Percentiles rank a stretch among this genome's conserved stretches.
These are phyloP conservation scores for Toxostoma redivivum DNA, from an alignment of 2,113 vertebrate species.

Conservation along the genomic window DNA sequence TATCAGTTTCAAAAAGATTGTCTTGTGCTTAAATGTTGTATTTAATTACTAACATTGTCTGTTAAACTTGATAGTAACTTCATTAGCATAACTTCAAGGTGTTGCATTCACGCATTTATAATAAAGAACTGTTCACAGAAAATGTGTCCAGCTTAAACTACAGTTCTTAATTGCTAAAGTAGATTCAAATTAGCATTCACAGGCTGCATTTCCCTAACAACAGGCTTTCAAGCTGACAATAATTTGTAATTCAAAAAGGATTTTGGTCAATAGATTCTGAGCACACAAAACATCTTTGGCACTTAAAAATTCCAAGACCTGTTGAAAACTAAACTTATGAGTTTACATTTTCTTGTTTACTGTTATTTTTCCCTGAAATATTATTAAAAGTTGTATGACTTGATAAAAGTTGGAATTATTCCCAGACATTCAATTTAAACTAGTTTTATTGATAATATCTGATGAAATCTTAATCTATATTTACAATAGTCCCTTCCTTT, in stretches of 20 bases:
- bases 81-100: not conserved
- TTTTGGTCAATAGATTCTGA: slow-evolving; percentile 45
- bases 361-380: slow-evolving; percentile 10
- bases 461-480: slow-evolving; percentile 14
- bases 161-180: slow-evolving; percentile 40
- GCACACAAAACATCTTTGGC: slow-evolving; percentile 26
- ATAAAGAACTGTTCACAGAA: not conserved
- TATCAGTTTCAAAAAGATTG: not conserved
- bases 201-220: slow-evolving; percentile 51
- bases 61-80: not conserved
- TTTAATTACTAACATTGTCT: not conserved
- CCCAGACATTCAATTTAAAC: slow-evolving; percentile 18
- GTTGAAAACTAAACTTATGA: slow-evolving; percentile 40
- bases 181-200: slow-evolving; percentile 64
- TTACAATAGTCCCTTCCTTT: slow-evolving; percentile 3
- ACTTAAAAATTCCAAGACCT: slow-evolving; percentile 36
- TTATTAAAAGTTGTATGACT: not conserved
- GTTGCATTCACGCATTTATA: not conserved
- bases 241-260: slow-evolving; percentile 69
- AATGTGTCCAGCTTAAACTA: slow-evolving; percentile 11
- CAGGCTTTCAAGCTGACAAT: slow-evolving; percentile 59
- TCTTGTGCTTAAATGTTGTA: not conserved
- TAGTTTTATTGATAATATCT: not conserved
- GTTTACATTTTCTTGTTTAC: slow-evolving; percentile 34
- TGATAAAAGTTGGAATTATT: slow-evolving; percentile 2